Evolutionary conservation across 2,888 invertebrate species (phyloP).

Genomic region (Rhaphigaster nebulosa): DNA sequence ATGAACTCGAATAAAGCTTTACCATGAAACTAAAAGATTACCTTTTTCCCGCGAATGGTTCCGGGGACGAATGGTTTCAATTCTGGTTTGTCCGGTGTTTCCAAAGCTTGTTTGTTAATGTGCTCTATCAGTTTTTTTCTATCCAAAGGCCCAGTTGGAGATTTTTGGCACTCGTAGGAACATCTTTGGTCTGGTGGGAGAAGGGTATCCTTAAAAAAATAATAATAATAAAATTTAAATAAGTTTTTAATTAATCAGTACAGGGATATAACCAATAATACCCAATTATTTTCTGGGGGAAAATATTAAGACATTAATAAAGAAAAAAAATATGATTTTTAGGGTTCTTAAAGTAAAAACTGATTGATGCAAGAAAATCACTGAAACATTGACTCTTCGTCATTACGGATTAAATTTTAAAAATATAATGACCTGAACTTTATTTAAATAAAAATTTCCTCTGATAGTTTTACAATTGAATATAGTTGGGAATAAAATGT

Average conservation of each 20-base stretch:
- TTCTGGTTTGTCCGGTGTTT: constrained; percentile 97
- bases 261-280: background rate
- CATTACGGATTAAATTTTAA: no score
- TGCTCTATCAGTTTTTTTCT: constrained; percentile 95
- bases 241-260: background rate
- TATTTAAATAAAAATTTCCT: no score
- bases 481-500: no score
- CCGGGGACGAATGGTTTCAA: constrained; percentile 93
- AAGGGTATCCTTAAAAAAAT: constrained; percentile 87
- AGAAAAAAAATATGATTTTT: background rate
- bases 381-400: no score
- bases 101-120: constrained; percentile 97
- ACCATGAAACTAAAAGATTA: constrained; percentile 68
- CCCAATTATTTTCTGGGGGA: background rate
- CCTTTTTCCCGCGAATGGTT: constrained; percentile 91
- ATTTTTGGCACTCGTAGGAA: constrained; percentile 95
- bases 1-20: background rate
- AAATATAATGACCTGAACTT: no score
- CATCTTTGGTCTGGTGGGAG: constrained; percentile 96
- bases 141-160: constrained; percentile 95
- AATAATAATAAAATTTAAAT: constrained; percentile 48
- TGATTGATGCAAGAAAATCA: no score
- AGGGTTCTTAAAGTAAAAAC: background rate
- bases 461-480: no score
- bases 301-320: background rate